Evolutionary conservation across 2,113 vertebrate species (phyloP).

Genomic region (Ia io): DNA sequence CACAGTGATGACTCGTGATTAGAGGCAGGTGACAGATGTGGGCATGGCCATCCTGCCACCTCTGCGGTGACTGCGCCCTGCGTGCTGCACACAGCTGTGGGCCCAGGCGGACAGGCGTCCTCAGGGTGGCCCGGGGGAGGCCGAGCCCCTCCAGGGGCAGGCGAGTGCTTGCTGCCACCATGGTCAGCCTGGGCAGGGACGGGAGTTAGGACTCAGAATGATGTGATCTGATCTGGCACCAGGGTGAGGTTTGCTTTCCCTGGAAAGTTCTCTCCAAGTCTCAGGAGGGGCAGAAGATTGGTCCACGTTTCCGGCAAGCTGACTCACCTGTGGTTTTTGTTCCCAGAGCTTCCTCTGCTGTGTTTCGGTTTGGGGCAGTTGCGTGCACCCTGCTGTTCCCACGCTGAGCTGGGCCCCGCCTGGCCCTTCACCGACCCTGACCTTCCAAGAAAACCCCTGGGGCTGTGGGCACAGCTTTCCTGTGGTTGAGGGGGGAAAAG

Average conservation of each 20-base stretch:
- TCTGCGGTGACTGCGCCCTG: accelerated
- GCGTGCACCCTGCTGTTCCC: neutral
- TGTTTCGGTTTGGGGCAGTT: constrained; percentile 11
- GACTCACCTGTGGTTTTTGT: constrained; percentile 66
- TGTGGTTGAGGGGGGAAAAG: neutral
- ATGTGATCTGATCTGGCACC: neutral
- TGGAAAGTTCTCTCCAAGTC: constrained; percentile 1
- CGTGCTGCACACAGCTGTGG: neutral
- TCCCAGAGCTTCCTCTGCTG: constrained; percentile 48
- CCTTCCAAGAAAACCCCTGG: constrained; percentile 27
- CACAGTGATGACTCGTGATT: neutral
- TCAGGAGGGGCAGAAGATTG: neutral
- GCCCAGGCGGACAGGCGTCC: neutral
- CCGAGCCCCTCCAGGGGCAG: no score
- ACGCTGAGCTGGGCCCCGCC: neutral
- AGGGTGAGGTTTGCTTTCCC: neutral
- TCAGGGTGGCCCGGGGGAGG: neutral
- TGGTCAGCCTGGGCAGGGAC: accelerated
- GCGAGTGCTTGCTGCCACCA: neutral
- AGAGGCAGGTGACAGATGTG: neutral
- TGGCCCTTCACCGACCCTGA: neutral
- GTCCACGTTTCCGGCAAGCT: neutral
- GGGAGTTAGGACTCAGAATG: neutral
- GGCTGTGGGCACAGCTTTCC: neutral
- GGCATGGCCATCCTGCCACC: accelerated